Evolutionary conservation across 2,797 vertebrate species (phyloP), one percentile per base, ranked within the genome.

Genomic region (Labeo calbasu): DNA sequence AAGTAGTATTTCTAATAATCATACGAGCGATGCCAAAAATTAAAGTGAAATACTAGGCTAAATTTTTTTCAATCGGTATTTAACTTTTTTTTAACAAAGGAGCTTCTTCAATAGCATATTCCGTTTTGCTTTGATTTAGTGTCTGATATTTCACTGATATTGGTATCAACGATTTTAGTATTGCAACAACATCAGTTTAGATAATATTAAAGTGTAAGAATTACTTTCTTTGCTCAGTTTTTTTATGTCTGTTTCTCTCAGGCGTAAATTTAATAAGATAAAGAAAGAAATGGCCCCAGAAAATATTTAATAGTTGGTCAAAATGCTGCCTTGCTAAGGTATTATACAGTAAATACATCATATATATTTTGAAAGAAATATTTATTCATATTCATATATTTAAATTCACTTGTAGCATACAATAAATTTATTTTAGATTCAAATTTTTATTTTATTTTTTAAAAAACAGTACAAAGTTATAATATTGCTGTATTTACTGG

Each of bases 261-360:
- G 25, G 28, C 1, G 4, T 51, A 17, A n/a, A 51, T 51, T 51
- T 10, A 79, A 68, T 53, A 68, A 40, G 28, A 36, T 59, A 68
- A 82, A 68, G 89, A 92, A 88, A 90, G 59, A 80, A 91, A 87
- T 92, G 85, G 86, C 87, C 89, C 86, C 36, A 89, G 89, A 91
- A 92, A 94, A 94, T 91, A 89, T 0, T 81, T 80, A 79, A 21
- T 36, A 36, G 32, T 36, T 36, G 32, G 32, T 36, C 32, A 36
- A 36, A 36, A 36, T 36, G 32, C 32, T 3, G 32, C 32, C 32
- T 32, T 32, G 32, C 32, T 32, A 4, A 32, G 32, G 32, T 32
- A 32, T 32, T 32, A 32, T 55, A 36, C 32, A 36, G 32, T 36
- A 36, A 0, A 36, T 36, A 10, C 53, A 55, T 55, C 7, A 55